Percentiles rank a stretch among this genome's conserved stretches.
Evolutionary conservation across 1,140 invertebrate genomes (phyloP).

Genomic region (Goniozus legneri): DNA sequence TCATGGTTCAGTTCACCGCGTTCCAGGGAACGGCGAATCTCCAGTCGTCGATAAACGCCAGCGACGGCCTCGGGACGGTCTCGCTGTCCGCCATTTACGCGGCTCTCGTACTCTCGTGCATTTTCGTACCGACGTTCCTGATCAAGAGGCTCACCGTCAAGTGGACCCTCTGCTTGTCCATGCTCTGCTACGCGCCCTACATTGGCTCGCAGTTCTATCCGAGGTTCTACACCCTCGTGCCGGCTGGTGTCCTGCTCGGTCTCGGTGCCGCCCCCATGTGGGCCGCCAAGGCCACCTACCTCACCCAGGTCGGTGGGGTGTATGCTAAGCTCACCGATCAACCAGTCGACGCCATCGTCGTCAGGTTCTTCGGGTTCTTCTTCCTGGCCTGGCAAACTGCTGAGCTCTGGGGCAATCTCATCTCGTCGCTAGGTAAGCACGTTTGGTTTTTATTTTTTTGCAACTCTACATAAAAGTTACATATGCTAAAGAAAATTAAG

Average conservation of each 20-base stretch:
- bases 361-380: slow-evolving; percentile 96
- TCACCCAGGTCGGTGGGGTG: slow-evolving; percentile 87
- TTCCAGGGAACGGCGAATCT: slow-evolving; percentile 87
- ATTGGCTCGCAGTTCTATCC: slow-evolving; percentile 92
- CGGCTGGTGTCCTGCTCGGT: slow-evolving; percentile 84
- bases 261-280: slow-evolving; percentile 93
- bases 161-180: slow-evolving; percentile 88
- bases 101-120: slow-evolving; percentile 84
- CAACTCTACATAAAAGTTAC: no score
- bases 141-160: slow-evolving; percentile 90
- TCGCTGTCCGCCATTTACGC: slow-evolving; percentile 85
- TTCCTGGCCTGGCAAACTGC: slow-evolving; percentile 95
- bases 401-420: slow-evolving; percentile 92
- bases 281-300: slow-evolving; percentile 93
- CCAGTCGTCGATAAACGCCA: slow-evolving; percentile 82
- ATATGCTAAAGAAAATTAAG: no score
- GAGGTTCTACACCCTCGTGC: slow-evolving; percentile 85
- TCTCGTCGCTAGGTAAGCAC: slow-evolving; percentile 86
- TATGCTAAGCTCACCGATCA: slow-evolving; percentile 86
- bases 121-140: slow-evolving; percentile 87
- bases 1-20: slow-evolving; percentile 91
- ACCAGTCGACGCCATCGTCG: slow-evolving; percentile 83
- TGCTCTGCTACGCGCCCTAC: slow-evolving; percentile 90
- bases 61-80: slow-evolving; percentile 78
- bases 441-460: background rate